Evolutionary conservation across 35 echinoderm and acorn worm genomes (phyloP).

Genomic region (Stichopus chloronotus): DNA sequence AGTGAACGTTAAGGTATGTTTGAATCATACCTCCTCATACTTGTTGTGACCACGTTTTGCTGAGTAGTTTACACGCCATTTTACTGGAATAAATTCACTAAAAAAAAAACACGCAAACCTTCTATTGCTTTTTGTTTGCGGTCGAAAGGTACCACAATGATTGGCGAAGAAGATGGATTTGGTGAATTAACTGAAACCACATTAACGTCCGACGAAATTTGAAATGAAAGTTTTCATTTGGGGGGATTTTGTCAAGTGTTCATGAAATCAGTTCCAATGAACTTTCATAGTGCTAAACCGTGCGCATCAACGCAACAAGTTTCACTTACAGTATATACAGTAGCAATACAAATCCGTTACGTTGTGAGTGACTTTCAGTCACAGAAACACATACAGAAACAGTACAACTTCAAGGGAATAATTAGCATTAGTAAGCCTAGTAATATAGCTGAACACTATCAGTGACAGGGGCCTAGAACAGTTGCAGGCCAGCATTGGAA

Average conservation of each 20-base stretch:
- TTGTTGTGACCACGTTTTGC: too few relatives aligned
- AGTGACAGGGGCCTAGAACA: background rate
- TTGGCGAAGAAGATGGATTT: too few relatives aligned
- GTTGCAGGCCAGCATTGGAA: background rate
- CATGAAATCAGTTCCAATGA: background rate
- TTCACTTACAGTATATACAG: background rate
- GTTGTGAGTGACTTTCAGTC: background rate
- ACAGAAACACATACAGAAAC: background rate
- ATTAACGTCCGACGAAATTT: too few relatives aligned
- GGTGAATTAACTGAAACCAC: too few relatives aligned
- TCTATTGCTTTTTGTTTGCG: too few relatives aligned
- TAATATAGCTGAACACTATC: conserved; percentile 3
- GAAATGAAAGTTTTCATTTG: background rate
- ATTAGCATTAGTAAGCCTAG: conserved; percentile 4
- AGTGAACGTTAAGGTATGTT: too few relatives aligned
- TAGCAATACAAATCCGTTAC: background rate
- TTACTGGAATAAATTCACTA: too few relatives aligned
- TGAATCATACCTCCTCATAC: too few relatives aligned
- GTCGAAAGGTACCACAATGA: too few relatives aligned
- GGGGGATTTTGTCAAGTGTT: background rate
- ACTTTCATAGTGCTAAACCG: background rate
- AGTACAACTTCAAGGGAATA: background rate
- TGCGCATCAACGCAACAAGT: background rate
- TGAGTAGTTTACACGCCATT: too few relatives aligned
- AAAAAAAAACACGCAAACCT: too few relatives aligned